phyloP scores from a whole-genome alignment of 2,888 invertebrate species.

The Myopa tessellatipennis region DNA sequence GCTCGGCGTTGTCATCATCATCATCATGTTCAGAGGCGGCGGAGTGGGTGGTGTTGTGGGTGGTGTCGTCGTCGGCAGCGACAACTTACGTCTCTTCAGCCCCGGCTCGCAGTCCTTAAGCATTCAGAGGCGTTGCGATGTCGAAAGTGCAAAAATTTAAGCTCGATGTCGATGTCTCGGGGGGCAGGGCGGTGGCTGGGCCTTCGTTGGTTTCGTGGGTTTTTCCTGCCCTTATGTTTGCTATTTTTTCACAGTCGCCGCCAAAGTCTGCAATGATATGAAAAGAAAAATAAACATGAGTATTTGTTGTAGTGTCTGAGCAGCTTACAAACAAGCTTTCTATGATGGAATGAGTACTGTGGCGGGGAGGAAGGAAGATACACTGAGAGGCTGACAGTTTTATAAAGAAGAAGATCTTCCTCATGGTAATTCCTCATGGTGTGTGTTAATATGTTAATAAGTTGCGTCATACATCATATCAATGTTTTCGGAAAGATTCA shows the following conservation, averaged over 20 bases:
- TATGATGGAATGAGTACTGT: neutral
- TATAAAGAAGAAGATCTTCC: neutral
- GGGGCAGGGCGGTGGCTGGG: neutral
- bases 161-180: neutral
- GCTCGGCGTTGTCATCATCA: conserved; percentile 40
- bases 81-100: conserved; percentile 60
- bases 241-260: conserved; percentile 41
- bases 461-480: conserved; percentile 64
- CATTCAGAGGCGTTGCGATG: conserved; percentile 56
- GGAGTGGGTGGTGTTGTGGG: conserved; percentile 58
- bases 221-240: conserved; percentile 37
- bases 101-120: conserved; percentile 65
- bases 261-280: conserved; percentile 55
- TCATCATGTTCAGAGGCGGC: conserved; percentile 56
- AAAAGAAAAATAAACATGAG: conserved; percentile 45
- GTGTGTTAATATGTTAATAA: conserved; percentile 66
- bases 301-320: conserved; percentile 26
- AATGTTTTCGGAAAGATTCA: conserved; percentile 40
- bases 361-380: neutral
- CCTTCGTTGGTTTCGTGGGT: conserved; percentile 24
- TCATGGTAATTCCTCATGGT: conserved; percentile 29
- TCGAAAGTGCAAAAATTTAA: conserved; percentile 13
- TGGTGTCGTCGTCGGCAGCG: conserved; percentile 56
- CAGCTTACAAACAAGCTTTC: neutral
- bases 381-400: neutral